Evolutionary conservation across 2,113 vertebrate genomes (phyloP).

Genomic region (Ahaetulla prasina): DNA sequence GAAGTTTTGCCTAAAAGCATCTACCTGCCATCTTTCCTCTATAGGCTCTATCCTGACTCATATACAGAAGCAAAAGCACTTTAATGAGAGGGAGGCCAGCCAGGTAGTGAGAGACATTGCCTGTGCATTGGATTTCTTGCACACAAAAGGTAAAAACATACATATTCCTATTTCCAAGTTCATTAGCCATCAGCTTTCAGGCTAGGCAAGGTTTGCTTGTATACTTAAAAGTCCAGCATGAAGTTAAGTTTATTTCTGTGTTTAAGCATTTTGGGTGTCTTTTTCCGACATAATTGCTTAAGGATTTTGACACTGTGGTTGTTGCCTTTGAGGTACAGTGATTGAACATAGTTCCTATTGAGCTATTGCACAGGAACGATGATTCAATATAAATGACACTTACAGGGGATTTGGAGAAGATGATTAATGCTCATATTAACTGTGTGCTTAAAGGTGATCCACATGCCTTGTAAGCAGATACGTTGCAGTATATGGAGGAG

Average conservation of each 20-base stretch:
- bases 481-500: not conserved
- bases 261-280: not conserved
- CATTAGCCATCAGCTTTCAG: not conserved
- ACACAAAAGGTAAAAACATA: slow-evolving; percentile 83
- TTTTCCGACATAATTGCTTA: too few relatives aligned
- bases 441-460: not conserved
- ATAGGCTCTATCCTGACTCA: slow-evolving; percentile 90
- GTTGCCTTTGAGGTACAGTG: not conserved
- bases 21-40: slow-evolving; percentile 17
- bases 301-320: not conserved
- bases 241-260: not conserved
- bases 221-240: not conserved
- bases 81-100: slow-evolving; percentile 94
- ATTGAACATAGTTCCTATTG: not conserved
- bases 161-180: not conserved
- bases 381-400: not conserved
- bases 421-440: not conserved
- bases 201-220: not conserved
- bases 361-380: not conserved
- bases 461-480: not conserved
- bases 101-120: slow-evolving; percentile 90
- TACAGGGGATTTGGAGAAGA: not conserved
- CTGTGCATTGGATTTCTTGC: slow-evolving; percentile 88
- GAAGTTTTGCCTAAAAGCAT: not conserved
- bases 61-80: slow-evolving; percentile 90